phyloP scores from a whole-genome alignment of 2,113 vertebrate species.

The Sylvietta virens region DNA sequence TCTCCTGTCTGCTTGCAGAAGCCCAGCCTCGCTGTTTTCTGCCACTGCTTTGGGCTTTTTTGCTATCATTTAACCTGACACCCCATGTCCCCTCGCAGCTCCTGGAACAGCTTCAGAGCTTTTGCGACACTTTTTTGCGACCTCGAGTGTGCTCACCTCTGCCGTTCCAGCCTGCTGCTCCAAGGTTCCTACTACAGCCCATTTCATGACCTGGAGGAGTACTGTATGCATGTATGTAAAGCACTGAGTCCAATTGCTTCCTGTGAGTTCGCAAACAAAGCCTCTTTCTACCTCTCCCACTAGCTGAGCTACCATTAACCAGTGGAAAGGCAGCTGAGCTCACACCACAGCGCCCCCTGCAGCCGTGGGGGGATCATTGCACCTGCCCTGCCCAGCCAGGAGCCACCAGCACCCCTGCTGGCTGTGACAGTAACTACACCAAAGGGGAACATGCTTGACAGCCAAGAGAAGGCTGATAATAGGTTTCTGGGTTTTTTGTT shows the following conservation, averaged over 20 bases:
- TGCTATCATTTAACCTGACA: not conserved
- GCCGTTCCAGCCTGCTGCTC: not conserved
- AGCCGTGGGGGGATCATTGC: rapidly evolving
- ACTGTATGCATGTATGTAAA: no score
- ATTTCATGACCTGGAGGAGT: rapidly evolving
- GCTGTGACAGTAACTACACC: not conserved
- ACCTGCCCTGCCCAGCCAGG: rapidly evolving
- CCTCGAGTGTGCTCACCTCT: rapidly evolving
- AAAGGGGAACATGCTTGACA: rapidly evolving
- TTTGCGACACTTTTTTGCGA: rapidly evolving
- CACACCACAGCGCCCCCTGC: not conserved
- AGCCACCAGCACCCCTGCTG: not conserved
- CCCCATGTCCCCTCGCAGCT: rapidly evolving
- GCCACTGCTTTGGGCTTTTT: not conserved
- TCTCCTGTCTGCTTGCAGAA: not conserved
- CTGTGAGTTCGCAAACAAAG: rapidly evolving
- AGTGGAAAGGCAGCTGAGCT: not conserved
- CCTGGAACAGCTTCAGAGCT: not conserved
- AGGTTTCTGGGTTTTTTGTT: not conserved
- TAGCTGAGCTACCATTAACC: not conserved
- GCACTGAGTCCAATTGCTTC: rapidly evolving
- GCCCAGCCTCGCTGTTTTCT: not conserved
- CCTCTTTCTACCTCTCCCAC: not conserved
- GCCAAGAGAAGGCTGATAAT: rapidly evolving
- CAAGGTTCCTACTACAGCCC: not conserved